Conservation (phyloP, 2,888 invertebrate genomes). For the Diabrotica balteata region DNA sequence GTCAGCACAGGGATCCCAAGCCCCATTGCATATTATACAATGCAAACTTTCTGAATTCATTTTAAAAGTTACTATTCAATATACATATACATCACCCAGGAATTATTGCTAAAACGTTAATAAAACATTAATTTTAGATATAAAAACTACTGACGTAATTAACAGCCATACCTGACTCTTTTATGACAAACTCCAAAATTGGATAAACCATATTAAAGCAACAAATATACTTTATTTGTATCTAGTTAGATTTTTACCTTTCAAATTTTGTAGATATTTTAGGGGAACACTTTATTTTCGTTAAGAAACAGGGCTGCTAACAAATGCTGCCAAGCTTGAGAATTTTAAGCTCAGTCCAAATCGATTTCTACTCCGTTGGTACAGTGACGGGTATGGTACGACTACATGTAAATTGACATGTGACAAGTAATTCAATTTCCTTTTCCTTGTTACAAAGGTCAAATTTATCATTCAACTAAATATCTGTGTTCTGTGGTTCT, state of each 20-base stretch:
- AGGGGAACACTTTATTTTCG: constrained; percentile 61
- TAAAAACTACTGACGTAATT: constrained; percentile 11
- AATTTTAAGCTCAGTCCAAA: constrained; percentile 28
- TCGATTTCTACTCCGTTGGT: constrained; percentile 16
- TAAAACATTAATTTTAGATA: constrained; percentile 3
- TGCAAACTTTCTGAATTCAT: constrained; percentile 54
- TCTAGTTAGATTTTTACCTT: constrained; percentile 49
- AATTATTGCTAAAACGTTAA: constrained; percentile 13
- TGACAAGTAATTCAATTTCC: constrained; percentile 9
- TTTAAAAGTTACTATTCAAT: constrained; percentile 40
- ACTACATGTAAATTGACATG: constrained; percentile 2
- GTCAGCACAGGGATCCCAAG: constrained; percentile 61
- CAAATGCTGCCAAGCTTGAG: constrained; percentile 61
- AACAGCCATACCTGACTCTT: constrained; percentile 16
- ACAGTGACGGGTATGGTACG: constrained; percentile 18
- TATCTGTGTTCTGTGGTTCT: too few relatives aligned
- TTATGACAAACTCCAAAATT: constrained; percentile 10
- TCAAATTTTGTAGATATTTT: constrained; percentile 55
- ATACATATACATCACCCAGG: constrained; percentile 12
- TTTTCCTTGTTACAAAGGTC: constrained; percentile 4
- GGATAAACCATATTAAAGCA: constrained; percentile 16
- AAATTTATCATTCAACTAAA: too few relatives aligned
- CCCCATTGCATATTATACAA: constrained; percentile 71
- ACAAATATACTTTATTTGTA: constrained; percentile 8
- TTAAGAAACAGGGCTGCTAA: constrained; percentile 61